phyloP scores from a whole-genome alignment of 2,797 vertebrate genomes.

The Peromyscus eremicus region DNA sequence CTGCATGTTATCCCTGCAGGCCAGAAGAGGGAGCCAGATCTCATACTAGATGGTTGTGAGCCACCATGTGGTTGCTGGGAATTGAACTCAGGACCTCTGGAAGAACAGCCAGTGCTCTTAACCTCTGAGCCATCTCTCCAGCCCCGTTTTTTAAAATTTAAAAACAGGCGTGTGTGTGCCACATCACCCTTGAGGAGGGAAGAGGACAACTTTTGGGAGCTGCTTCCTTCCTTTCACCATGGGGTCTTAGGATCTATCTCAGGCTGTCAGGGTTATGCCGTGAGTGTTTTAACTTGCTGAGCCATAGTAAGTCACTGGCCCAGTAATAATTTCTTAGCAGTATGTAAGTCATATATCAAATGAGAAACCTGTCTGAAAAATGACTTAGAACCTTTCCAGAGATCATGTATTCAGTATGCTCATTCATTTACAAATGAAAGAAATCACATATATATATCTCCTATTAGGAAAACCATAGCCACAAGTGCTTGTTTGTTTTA shows the following conservation, averaged over 20 bases:
- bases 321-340: not conserved
- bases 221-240: not conserved
- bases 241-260: not conserved
- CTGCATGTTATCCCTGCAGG: no score
- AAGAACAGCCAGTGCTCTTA: no score
- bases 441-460: not conserved
- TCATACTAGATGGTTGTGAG: no score
- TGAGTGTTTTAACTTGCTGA: not conserved
- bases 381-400: conserved; percentile 57
- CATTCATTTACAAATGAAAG: not conserved
- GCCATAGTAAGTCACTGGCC: not conserved
- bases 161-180: not conserved
- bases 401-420: conserved; percentile 27
- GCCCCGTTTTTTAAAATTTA: not conserved
- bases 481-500: not conserved
- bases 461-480: not conserved
- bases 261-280: not conserved
- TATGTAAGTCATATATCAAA: not conserved
- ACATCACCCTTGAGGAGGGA: not conserved
- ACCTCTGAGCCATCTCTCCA: no score
- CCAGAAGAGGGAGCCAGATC: no score
- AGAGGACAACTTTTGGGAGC: not conserved
- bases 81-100: no score
- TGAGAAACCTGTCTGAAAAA: conserved; percentile 60
- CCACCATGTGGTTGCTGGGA: no score